phyloP scores from a whole-genome alignment of 2,797 vertebrate species.

The Xerus rutilus region DNA sequence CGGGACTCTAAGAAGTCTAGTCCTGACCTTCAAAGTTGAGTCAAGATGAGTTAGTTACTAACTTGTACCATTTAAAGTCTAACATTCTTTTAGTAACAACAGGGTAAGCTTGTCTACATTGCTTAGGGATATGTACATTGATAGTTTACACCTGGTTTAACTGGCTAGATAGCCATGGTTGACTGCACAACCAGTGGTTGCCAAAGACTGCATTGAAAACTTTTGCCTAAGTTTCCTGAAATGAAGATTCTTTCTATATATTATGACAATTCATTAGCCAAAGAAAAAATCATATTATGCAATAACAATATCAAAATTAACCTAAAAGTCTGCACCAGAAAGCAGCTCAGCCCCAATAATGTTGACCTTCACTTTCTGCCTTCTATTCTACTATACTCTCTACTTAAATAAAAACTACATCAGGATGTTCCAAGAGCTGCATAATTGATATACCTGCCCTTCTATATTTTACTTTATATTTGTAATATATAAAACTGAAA shows the following conservation, averaged over 20 bases:
- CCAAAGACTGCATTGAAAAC: neutral
- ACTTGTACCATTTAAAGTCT: neutral
- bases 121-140: neutral
- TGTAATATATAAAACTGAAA: neutral
- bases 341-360: neutral
- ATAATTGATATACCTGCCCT: rapidly evolving
- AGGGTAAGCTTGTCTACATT: neutral
- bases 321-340: neutral
- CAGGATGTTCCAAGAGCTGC: neutral
- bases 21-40: neutral
- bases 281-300: neutral
- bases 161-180: neutral
- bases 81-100: neutral
- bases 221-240: neutral
- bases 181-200: neutral
- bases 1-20: neutral
- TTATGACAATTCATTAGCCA: neutral
- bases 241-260: neutral
- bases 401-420: neutral
- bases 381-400: neutral
- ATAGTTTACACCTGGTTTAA: neutral
- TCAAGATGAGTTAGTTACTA: neutral
- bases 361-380: neutral
- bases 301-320: neutral
- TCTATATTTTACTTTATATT: neutral